A percentile compares a stretch with the other conserved stretches of the same genome.
Conservation (phyloP, 2,113 vertebrate genomes). For the Craseonycteris thonglongyai region DNA sequence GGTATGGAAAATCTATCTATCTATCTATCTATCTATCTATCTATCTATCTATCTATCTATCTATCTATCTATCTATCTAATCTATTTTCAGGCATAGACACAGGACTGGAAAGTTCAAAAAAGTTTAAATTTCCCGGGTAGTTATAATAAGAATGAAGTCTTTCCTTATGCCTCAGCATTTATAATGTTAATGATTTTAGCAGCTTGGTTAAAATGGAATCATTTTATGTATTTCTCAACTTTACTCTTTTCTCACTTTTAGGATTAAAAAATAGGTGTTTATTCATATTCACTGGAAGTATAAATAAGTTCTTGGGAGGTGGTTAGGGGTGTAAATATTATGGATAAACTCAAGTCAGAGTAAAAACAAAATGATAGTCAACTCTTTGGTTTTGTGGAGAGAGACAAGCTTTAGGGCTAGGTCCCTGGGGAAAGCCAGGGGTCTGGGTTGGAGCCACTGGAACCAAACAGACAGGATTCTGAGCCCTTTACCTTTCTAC, state of each 20-base stretch:
- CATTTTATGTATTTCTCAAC: not conserved
- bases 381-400: not conserved
- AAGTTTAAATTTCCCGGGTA: not conserved
- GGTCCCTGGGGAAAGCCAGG: not conserved
- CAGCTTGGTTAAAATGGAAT: not conserved
- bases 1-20: too few relatives aligned
- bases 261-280: not conserved
- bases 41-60: too few relatives aligned
- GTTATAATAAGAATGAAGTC: not conserved
- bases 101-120: not conserved
- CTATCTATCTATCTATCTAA: too few relatives aligned
- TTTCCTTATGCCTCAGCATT: not conserved
- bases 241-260: not conserved
- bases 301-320: slow-evolving; percentile 4
- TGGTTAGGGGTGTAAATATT: not conserved
- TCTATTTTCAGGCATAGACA: not conserved
- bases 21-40: too few relatives aligned
- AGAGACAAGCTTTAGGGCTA: not conserved
- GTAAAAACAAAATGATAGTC: not conserved
- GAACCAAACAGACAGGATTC: not conserved
- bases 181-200: not conserved
- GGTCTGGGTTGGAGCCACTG: not conserved
- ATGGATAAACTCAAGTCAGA: not conserved
- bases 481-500: not conserved
- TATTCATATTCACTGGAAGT: slow-evolving; percentile 7